Evolutionary conservation across 2,797 vertebrate genomes (phyloP).

Genomic region (Coranthus polyacanthus): DNA sequence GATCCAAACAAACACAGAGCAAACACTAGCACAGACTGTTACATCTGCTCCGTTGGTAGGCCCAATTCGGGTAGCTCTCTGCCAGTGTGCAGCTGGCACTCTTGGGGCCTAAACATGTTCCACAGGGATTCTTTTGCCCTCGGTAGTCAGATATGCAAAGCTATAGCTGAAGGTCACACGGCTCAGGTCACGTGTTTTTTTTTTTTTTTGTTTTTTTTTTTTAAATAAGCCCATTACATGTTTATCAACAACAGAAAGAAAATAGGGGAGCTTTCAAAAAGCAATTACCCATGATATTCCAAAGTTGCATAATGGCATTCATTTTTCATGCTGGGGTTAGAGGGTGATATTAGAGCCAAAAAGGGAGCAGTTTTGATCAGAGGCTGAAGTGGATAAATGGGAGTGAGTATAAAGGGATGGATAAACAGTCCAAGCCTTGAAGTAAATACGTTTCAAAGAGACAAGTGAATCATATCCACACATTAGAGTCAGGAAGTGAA

Average conservation of each 20-base stretch:
- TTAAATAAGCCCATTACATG: conserved; percentile 71
- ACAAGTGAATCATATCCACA: conserved; percentile 44
- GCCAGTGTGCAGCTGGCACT: conserved; percentile 44
- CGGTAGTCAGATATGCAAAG: conserved; percentile 50
- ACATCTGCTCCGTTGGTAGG: conserved; percentile 38
- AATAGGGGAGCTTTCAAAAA: conserved; percentile 65
- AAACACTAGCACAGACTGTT: conserved; percentile 22
- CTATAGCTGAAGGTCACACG: conserved; percentile 59
- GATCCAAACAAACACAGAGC: conserved; percentile 11
- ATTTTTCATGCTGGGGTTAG: conserved; percentile 57
- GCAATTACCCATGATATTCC: conserved; percentile 71
- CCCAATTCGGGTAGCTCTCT: conserved; percentile 30
- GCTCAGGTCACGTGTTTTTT: conserved; percentile 48
- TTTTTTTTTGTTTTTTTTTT: too few relatives aligned
- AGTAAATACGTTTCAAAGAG: conserved; percentile 72
- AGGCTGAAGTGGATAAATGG: conserved; percentile 64
- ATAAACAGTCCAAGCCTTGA: conserved; percentile 66
- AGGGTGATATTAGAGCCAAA: conserved; percentile 61
- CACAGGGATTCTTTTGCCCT: conserved; percentile 49
- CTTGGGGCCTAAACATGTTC: conserved; percentile 32
- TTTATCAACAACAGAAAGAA: conserved; percentile 70
- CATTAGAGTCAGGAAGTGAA: conserved; percentile 29
- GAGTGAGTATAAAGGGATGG: conserved; percentile 54
- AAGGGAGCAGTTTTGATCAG: conserved; percentile 68
- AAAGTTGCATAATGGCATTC: conserved; percentile 63